A percentile compares a stretch with the other conserved stretches of the same genome.
Evolutionary conservation across 1,140 invertebrate genomes (phyloP).

Genomic region (Palaemon carinicauda): DNA sequence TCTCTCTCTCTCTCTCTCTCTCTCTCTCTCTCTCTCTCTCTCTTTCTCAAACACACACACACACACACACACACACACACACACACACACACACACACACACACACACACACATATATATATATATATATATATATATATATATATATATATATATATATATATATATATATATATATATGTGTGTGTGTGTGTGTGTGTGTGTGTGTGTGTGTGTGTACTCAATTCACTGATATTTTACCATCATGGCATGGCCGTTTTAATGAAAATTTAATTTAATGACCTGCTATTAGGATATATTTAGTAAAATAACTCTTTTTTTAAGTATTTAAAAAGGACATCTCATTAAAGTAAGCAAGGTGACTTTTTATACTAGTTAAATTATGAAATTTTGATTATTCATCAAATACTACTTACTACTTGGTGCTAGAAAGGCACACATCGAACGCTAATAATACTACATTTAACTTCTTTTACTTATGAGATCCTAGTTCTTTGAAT

Average conservation of each 20-base stretch:
- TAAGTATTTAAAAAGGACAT: no score
- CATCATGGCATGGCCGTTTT: background rate
- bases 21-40: no score
- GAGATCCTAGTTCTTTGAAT: no score
- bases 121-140: background rate
- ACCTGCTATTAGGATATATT: no score
- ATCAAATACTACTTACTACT: no score
- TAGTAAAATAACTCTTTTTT: no score
- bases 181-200: background rate
- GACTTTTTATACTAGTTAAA: no score
- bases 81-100: background rate
- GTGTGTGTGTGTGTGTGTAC: background rate
- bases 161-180: background rate
- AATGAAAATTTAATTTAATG: background rate
- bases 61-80: background rate
- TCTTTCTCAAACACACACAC: no score
- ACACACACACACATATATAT: background rate
- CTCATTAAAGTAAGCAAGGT: no score
- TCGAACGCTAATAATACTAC: background rate
- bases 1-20: no score
- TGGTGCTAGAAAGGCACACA: background rate
- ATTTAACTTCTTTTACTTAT: no score
- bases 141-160: background rate
- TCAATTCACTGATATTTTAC: background rate
- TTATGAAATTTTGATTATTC: no score